Evolutionary conservation across 2,797 vertebrate species (phyloP).

Genomic region (Scolopax rusticola): DNA sequence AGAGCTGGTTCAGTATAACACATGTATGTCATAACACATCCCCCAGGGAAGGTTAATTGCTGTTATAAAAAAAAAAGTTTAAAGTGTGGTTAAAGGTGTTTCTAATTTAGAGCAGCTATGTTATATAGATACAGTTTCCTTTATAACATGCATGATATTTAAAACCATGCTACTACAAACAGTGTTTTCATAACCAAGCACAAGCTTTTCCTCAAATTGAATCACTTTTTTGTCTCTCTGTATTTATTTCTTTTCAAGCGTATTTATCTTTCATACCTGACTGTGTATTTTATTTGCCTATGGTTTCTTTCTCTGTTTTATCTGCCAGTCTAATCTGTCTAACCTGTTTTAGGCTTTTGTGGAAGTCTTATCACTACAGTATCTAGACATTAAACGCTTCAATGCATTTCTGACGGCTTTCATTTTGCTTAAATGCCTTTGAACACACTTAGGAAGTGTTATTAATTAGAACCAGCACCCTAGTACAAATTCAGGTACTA

Average conservation of each 20-base stretch:
- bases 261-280: slow-evolving; percentile 3
- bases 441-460: slow-evolving; percentile 60
- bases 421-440: slow-evolving; percentile 53
- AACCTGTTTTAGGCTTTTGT: slow-evolving; percentile 46
- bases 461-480: slow-evolving; percentile 54
- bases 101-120: background rate
- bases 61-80: background rate
- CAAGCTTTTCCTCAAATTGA: background rate
- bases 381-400: slow-evolving; percentile 51
- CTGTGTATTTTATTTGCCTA: background rate
- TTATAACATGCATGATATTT: background rate
- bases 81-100: background rate
- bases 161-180: background rate
- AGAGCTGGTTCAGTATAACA: background rate
- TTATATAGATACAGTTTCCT: background rate
- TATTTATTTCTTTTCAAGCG: background rate
- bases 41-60: background rate
- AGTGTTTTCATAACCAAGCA: background rate
- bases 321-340: slow-evolving; percentile 45
- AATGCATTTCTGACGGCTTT: slow-evolving; percentile 54
- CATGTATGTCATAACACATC: background rate
- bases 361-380: slow-evolving; percentile 22
- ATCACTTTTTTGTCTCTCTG: background rate
- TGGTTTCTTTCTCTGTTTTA: slow-evolving; percentile 20
- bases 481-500: slow-evolving; percentile 53